Evolutionary conservation across 2,888 invertebrate genomes (phyloP).

Genomic region (Blastobasis adustella): DNA sequence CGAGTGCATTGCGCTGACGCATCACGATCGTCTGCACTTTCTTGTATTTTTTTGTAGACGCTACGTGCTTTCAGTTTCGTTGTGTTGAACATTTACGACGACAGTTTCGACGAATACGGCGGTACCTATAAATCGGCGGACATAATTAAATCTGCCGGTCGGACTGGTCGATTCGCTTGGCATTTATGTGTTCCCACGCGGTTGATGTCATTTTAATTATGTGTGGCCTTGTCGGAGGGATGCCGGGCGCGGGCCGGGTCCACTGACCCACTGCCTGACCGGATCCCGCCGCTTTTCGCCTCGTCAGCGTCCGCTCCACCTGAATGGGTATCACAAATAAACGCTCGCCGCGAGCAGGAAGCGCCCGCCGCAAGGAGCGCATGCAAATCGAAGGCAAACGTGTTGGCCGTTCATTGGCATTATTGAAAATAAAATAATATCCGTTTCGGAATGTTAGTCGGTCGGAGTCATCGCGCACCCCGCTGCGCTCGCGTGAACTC

Average conservation of each 20-base stretch:
- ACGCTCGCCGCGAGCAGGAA: slow-evolving; percentile 35
- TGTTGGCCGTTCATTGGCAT: slow-evolving; percentile 62
- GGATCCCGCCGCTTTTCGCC: slow-evolving; percentile 45
- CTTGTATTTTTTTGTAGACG: slow-evolving; percentile 47
- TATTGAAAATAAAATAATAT: slow-evolving; percentile 66
- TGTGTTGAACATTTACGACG: slow-evolving; percentile 31
- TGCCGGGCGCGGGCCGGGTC: slow-evolving; percentile 33
- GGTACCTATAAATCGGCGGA: slow-evolving; percentile 49
- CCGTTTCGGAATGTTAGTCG: slow-evolving; percentile 51
- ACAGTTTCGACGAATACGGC: slow-evolving; percentile 41
- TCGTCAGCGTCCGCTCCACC: slow-evolving; percentile 47
- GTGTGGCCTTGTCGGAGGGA: slow-evolving; percentile 48
- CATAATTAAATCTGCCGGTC: slow-evolving; percentile 60
- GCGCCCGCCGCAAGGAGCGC: slow-evolving; percentile 28
- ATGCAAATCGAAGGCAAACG: slow-evolving; percentile 57
- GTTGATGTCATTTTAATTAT: slow-evolving; percentile 71
- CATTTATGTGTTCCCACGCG: slow-evolving; percentile 67
- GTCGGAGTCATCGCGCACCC: slow-evolving; percentile 53
- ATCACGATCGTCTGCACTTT: slow-evolving; percentile 56
- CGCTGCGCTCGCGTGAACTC: slow-evolving; percentile 63
- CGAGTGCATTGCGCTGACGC: slow-evolving; percentile 67
- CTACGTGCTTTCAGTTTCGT: slow-evolving; percentile 56
- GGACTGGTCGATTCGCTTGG: slow-evolving; percentile 54
- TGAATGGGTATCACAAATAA: slow-evolving; percentile 39
- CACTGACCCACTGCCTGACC: slow-evolving; percentile 60